Evolutionary conservation across 2,797 vertebrate species (phyloP), one percentile per base, ranked within the genome.

Genomic region (Hafferia zeledoni): DNA sequence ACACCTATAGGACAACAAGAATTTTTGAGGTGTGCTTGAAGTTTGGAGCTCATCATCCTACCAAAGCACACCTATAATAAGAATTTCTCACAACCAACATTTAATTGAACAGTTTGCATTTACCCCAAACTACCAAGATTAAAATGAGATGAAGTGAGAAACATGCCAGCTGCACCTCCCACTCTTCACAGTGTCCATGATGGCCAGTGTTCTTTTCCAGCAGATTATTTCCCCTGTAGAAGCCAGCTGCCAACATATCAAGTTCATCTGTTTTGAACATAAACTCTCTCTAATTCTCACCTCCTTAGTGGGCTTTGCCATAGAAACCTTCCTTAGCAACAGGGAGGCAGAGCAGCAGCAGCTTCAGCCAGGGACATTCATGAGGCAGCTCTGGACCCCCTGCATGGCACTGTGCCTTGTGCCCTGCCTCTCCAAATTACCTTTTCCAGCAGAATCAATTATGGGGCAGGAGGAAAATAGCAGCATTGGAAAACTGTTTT

Each of bases 271-370:
- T 84, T 94, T 89, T 77, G 91, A 96, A 82, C 87, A 91, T 91
- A 94, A 92, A 57, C 64, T 79, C 28, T 64, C 33, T 65, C 41
- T 65, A 95, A 94, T 91, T 94, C 90, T 95, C 68, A 79, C 78
- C 94, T 97, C 77, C 90, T 96, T 95, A 76, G 57, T 93, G 37
- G 93, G 43, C 31, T 79, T 97, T 97, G 97, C 92, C 93, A 94
- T 97, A 97, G 97, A 98, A 97, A 98, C 95, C 94, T 91, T 67
- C 92, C 97, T 94, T 97, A 95, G 96, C 97, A 97, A 97, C 96
- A 14, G 27, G 63, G 37, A 91, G 35, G 81, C 70, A 77, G 80
- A 90, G 53, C 59, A 84, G 80, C 65, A 90, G 68, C 27, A 22
- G 61, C 63, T 95, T 2, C 18, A 91, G 72, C 47, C 49, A 89